phyloP scores from a whole-genome alignment of 2,888 invertebrate genomes.

The Leptopilina drosophilae region DNA sequence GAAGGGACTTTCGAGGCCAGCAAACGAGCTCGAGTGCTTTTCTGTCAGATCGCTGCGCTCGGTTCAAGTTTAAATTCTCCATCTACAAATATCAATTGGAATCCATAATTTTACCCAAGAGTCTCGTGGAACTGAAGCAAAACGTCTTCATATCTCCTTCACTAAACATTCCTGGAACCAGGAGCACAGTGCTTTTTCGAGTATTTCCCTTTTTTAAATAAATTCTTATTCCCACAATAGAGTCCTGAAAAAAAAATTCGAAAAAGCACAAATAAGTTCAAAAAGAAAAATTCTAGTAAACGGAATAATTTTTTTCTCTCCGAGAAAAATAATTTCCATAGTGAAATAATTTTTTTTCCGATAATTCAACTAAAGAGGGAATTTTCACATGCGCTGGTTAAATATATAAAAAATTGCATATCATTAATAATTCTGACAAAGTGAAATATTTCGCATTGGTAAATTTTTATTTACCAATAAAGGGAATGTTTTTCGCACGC shows the following conservation, averaged over 20 bases:
- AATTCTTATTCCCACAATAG: too few species aligned
- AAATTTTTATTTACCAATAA: conserved; percentile 1
- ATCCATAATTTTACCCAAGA: conserved; percentile 36
- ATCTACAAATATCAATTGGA: conserved; percentile 39
- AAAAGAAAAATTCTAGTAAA: too few species aligned
- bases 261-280: too few species aligned
- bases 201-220: background rate
- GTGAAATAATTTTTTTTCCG: too few species aligned
- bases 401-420: too few species aligned
- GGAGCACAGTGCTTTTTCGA: background rate
- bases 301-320: too few species aligned
- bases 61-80: conserved; percentile 52
- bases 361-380: background rate
- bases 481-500: conserved; percentile 14
- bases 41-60: conserved; percentile 45
- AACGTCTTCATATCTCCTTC: conserved; percentile 22
- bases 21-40: conserved; percentile 58
- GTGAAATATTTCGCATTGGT: background rate
- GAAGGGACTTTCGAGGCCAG: conserved; percentile 59
- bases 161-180: conserved; percentile 3
- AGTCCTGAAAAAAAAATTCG: too few species aligned
- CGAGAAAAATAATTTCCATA: too few species aligned
- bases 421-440: background rate
- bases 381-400: too few species aligned
- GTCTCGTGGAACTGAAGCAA: conserved; percentile 34